Base-by-base conservation (phyloP, 2,797 vertebrate genomes). In the Sarcophilus harrisii region DNA sequence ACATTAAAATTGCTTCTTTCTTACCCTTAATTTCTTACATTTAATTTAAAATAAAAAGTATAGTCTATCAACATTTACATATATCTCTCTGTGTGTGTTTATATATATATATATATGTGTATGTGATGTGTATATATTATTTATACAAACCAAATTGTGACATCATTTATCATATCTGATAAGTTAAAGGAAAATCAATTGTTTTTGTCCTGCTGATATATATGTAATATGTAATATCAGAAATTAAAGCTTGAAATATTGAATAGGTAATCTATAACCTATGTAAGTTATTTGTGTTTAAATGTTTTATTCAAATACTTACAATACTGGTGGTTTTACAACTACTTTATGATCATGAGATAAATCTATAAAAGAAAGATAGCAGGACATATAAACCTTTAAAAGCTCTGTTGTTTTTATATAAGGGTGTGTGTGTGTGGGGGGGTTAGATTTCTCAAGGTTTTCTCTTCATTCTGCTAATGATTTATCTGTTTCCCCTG, bases 341-440 rank as follows among this genome's bases (percentile, higher is more conserved):
- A 95, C 66, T 95, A 95, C 94, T 97, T 97, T 97, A 90, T 62
- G 94, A 57, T 97, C 96, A 97, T 96, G 97, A 97, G 96, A 92
- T 97, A 97, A 98, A 97, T 96, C 96, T 97, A 94, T 96, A 97
- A 97, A 96, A 96, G 96, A 97, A 96, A 96, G 96, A 93, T 92
- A 94, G 96, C 95, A 58, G 92, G 94, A 91, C 91, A 96, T 94
- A 96, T 45, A 27, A 87, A 87, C 38, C 38, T 27, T 87, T 45
- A 87, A 95, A 96, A 94, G 96, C 92, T 94, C 96, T 96, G 96
- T 97, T 95, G 96, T 96, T 97, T 97, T 92, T 54, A 57, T 96
- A 60, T 94, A 93, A 94, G 94, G 94, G 57, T 95, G 93, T 91
- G 59, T 92, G 94, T 90, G 93, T 95, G 95, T 91, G 93, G 66